These are phyloP conservation scores for Desmodus rotundus DNA, from an alignment of 2,113 vertebrate species.

Conservation along the genomic window DNA sequence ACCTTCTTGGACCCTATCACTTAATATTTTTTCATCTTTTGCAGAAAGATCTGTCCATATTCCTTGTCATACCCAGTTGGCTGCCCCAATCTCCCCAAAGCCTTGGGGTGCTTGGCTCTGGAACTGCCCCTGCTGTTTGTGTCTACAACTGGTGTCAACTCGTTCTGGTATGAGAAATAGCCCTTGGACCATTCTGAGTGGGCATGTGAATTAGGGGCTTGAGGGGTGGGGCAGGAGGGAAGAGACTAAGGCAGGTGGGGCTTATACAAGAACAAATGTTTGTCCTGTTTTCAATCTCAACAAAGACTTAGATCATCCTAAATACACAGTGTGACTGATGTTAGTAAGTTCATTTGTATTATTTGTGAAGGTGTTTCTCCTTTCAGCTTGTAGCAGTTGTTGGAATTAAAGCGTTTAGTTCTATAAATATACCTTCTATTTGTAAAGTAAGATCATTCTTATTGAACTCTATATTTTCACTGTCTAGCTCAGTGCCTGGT, in stretches of 20 bases:
- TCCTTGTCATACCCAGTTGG: background rate
- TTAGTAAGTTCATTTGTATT: background rate
- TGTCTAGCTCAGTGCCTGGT: background rate
- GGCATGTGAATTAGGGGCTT: background rate
- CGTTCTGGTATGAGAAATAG: conserved; percentile 67
- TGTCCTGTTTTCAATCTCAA: background rate
- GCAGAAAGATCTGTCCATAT: conserved; percentile 18
- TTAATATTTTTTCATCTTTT: background rate
- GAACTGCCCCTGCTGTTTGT: conserved; percentile 64
- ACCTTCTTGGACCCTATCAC: background rate
- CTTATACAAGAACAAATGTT: background rate
- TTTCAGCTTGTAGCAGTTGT: background rate
- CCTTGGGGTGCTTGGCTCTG: background rate
- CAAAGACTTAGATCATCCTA: background rate
- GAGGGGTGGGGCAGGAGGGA: rapidly evolving
- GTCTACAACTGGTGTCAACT: conserved; percentile 61
- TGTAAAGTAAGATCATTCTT: background rate
- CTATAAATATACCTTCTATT: background rate
- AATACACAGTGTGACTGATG: background rate
- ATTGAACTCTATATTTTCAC: background rate
- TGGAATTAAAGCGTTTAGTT: background rate
- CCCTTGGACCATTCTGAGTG: background rate
- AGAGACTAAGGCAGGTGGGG: background rate
- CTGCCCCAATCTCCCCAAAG: conserved; percentile 49
- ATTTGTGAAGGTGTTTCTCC: background rate